phyloP scores from a whole-genome alignment of 2,888 invertebrate genomes.

The Brachycybe producta region DNA sequence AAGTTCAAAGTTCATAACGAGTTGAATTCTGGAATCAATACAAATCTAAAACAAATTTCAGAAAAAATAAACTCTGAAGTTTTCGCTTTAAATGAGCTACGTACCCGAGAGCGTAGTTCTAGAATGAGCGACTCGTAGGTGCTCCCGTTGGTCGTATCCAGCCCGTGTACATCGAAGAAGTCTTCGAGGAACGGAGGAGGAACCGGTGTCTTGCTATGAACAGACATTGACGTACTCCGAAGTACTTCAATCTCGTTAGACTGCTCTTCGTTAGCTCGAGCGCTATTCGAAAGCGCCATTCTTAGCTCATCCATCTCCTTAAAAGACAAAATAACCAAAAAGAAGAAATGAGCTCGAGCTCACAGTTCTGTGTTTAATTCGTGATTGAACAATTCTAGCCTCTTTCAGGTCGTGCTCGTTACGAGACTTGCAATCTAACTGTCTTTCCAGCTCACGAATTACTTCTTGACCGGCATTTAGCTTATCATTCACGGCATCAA shows the following conservation, averaged over 20 bases:
- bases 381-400: too few relatives aligned
- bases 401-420: conserved; percentile 42
- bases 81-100: too few relatives aligned
- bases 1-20: too few relatives aligned
- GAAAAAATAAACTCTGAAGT: too few relatives aligned
- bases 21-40: too few relatives aligned
- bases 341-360: too few relatives aligned
- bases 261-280: conserved; percentile 19
- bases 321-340: conserved; percentile 2
- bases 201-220: not conserved
- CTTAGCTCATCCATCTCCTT: conserved; percentile 32
- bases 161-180: conserved; percentile 29
- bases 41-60: too few relatives aligned
- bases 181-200: conserved; percentile 33
- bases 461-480: conserved; percentile 59
- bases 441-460: conserved; percentile 59
- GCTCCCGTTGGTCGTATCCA: conserved; percentile 21
- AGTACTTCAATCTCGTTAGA: conserved; percentile 21
- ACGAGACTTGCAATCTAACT: conserved; percentile 52
- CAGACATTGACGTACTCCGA: conserved; percentile 15
- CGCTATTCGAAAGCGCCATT: conserved; percentile 28
- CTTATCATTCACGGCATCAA: conserved; percentile 62
- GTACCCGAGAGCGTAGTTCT: conserved; percentile 23
- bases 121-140: conserved; percentile 22
- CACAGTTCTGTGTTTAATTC: too few relatives aligned